A percentile compares a stretch with the other conserved stretches of the same genome.
Conservation (phyloP, 2,113 vertebrate species). For the Microtus oregoni region DNA sequence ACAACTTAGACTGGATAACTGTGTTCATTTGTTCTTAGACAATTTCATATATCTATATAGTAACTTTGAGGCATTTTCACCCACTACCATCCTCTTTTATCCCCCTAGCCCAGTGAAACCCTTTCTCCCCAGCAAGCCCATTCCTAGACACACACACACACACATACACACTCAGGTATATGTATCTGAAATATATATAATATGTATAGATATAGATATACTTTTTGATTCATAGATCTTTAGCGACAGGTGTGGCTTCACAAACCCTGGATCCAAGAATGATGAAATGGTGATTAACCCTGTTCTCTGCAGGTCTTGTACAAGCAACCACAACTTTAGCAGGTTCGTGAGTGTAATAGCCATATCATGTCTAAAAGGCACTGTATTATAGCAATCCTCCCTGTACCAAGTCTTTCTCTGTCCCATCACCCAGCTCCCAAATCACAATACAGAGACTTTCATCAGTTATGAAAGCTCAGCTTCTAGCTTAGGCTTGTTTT, state of each 20-base stretch:
- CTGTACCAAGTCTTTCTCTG: not conserved
- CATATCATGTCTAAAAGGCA: not conserved
- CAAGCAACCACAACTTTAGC: not conserved
- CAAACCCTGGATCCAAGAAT: not conserved
- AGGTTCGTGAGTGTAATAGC: too few species aligned
- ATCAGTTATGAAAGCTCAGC: not conserved
- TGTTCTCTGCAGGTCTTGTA: not conserved
- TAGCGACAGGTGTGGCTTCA: not conserved
- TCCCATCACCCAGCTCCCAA: not conserved
- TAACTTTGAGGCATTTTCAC: not conserved
- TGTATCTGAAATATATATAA: too few species aligned
- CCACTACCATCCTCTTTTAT: not conserved
- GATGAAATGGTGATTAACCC: too few species aligned
- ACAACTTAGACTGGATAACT: not conserved
- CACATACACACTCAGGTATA: not conserved
- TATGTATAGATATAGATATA: too few species aligned
- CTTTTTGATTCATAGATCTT: not conserved
- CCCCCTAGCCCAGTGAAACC: not conserved
- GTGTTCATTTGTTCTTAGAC: not conserved
- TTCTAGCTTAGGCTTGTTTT: not conserved
- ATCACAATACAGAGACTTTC: not conserved
- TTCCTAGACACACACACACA: not conserved
- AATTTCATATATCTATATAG: not conserved
- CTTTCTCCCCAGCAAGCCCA: not conserved
- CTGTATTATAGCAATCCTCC: not conserved